These are phyloP conservation scores for Parthenolecanium corni DNA, from an alignment of 2,888 invertebrate genomes.

Conservation along the genomic window DNA sequence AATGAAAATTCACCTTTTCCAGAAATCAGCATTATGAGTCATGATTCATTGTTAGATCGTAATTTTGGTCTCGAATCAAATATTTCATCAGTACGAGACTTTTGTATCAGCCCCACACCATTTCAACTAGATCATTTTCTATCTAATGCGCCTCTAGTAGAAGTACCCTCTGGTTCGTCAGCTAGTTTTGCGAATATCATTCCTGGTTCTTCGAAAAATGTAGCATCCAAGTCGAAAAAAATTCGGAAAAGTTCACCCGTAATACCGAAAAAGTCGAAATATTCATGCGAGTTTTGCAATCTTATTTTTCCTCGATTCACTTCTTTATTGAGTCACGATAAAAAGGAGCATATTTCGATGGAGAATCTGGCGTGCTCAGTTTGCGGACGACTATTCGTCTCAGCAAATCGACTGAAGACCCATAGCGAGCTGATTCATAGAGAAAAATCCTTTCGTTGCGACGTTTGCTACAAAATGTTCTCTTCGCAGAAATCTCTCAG, in stretches of 20 bases:
- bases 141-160: background rate
- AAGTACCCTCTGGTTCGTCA: background rate
- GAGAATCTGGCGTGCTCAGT: constrained; percentile 5
- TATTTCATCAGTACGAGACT: constrained; percentile 11
- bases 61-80: constrained; percentile 3
- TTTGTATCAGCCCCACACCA: background rate
- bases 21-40: constrained; percentile 4
- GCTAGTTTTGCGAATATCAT: too few relatives aligned
- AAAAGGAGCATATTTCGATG: background rate
- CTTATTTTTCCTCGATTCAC: background rate
- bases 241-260: background rate
- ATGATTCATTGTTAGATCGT: constrained; percentile 1
- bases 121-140: background rate
- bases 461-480: constrained; percentile 10
- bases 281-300: constrained; percentile 5
- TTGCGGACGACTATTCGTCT: constrained; percentile 10
- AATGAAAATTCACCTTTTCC: background rate
- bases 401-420: background rate
- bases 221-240: too few relatives aligned
- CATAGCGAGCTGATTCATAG: constrained; percentile 1
- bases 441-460: background rate
- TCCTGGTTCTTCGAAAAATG: too few relatives aligned
- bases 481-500: constrained; percentile 4
- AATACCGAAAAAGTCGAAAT: background rate
- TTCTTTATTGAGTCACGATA: constrained; percentile 9